Evolutionary conservation across 2,113 vertebrate species (phyloP).

Genomic region (Lipotes vexillifer): DNA sequence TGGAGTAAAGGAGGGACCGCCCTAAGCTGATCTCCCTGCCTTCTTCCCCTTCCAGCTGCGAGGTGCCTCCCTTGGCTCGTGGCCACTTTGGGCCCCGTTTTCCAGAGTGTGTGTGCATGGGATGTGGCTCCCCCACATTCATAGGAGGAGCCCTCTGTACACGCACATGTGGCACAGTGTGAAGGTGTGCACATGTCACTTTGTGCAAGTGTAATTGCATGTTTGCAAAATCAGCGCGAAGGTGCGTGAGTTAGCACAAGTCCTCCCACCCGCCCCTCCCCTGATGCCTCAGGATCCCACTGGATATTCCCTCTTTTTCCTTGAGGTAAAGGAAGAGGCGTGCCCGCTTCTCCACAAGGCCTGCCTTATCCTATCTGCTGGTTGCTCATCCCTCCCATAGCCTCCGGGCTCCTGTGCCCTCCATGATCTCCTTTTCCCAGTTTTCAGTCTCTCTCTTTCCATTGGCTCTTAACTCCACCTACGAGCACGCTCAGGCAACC

Average conservation of each 20-base stretch:
- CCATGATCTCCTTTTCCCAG: not conserved
- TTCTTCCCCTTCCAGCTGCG: not conserved
- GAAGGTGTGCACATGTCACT: not conserved
- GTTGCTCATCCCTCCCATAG: too few relatives aligned
- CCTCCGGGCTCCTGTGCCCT: not conserved
- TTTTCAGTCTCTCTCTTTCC: not conserved
- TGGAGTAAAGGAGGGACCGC: not conserved
- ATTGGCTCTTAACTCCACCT: not conserved
- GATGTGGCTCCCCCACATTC: not conserved
- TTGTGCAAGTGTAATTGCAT: not conserved
- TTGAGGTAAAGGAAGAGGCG: not conserved
- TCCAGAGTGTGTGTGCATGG: not conserved
- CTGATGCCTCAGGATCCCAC: not conserved
- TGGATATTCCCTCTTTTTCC: not conserved
- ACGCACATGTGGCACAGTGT: not conserved
- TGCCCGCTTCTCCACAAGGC: not conserved
- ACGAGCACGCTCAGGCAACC: not conserved
- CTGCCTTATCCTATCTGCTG: not conserved
- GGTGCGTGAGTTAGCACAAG: not conserved
- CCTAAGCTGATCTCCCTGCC: not conserved
- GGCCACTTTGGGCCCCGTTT: not conserved
- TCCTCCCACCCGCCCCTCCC: not conserved
- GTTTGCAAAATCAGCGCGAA: not conserved
- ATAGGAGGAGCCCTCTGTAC: not conserved
- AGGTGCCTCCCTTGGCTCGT: too few relatives aligned